Evolutionary conservation across 2,888 invertebrate genomes (phyloP).

Genomic region (Laspeyria flexula): DNA sequence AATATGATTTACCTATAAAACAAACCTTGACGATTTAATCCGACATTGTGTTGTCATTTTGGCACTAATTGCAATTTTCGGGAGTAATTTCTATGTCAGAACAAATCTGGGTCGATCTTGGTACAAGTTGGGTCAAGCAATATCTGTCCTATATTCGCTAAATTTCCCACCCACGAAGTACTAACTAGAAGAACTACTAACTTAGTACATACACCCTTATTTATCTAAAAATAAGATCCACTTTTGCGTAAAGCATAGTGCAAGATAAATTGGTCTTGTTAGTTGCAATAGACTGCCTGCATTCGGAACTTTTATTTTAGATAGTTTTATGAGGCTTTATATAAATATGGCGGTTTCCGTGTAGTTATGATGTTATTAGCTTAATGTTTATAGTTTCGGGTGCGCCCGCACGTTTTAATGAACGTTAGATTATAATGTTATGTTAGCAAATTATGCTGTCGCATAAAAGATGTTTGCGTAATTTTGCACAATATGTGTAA

Average conservation of each 20-base stretch:
- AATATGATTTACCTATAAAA: background rate
- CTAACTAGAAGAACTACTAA: slow-evolving; percentile 6
- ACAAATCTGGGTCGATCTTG: slow-evolving; percentile 58
- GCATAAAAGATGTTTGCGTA: slow-evolving; percentile 22
- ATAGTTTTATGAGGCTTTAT: slow-evolving; percentile 45
- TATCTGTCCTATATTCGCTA: slow-evolving; percentile 55
- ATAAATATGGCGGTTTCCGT: slow-evolving; percentile 36
- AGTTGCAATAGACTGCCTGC: slow-evolving; percentile 34
- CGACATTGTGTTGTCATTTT: slow-evolving; percentile 11
- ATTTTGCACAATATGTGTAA: slow-evolving; percentile 2
- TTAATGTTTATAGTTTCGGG: slow-evolving; percentile 39
- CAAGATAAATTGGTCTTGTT: slow-evolving; percentile 25
- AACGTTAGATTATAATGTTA: slow-evolving; percentile 5
- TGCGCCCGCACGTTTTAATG: slow-evolving; percentile 2
- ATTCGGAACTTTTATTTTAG: slow-evolving; percentile 41
- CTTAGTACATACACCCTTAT: slow-evolving; percentile 21
- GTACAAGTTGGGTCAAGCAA: slow-evolving; percentile 54
- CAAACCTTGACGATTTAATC: background rate
- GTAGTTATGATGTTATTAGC: slow-evolving; percentile 28
- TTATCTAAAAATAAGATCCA: slow-evolving; percentile 14
- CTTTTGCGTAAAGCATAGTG: slow-evolving; percentile 7
- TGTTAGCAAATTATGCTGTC: slow-evolving; percentile 7
- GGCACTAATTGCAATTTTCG: slow-evolving; percentile 40
- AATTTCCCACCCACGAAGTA: slow-evolving; percentile 45
- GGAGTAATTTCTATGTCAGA: slow-evolving; percentile 46